These are phyloP conservation scores for Sialis lutaria DNA, from an alignment of 2,888 invertebrate species.

Conservation along the genomic window DNA sequence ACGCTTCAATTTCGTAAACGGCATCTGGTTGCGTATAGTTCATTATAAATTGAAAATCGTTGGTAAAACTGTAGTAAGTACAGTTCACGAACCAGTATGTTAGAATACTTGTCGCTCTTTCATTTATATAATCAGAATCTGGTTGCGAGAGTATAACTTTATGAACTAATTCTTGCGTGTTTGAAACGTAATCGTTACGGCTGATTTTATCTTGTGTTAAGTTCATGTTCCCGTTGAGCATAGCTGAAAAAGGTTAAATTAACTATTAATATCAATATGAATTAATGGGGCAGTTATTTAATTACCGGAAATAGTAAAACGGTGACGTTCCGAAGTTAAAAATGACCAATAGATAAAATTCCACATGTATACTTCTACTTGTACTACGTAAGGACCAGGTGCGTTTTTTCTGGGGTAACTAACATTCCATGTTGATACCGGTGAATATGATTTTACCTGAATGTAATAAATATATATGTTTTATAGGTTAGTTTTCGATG, in stretches of 20 bases:
- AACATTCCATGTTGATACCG: slow-evolving; percentile 42
- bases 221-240: slow-evolving; percentile 47
- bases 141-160: slow-evolving; percentile 36
- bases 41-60: slow-evolving; percentile 38
- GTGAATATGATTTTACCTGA: slow-evolving; percentile 28
- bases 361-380: slow-evolving; percentile 30
- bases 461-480: slow-evolving; percentile 8
- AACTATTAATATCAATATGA: slow-evolving; percentile 5
- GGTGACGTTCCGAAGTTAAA: slow-evolving; percentile 22
- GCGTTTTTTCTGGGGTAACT: slow-evolving; percentile 34
- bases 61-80: slow-evolving; percentile 42
- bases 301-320: slow-evolving; percentile 31
- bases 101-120: slow-evolving; percentile 33
- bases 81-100: slow-evolving; percentile 74
- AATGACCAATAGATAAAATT: slow-evolving; percentile 23
- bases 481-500: background rate
- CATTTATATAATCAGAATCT: slow-evolving; percentile 39
- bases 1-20: slow-evolving; percentile 45
- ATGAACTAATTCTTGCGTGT: slow-evolving; percentile 36
- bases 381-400: slow-evolving; percentile 39
- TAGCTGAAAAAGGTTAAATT: slow-evolving; percentile 27
- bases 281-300: slow-evolving; percentile 4
- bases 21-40: slow-evolving; percentile 43
- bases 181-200: slow-evolving; percentile 42
- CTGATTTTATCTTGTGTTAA: slow-evolving; percentile 43